phyloP scores from a whole-genome alignment of 2,113 vertebrate species.

The Crotalus horridus region DNA sequence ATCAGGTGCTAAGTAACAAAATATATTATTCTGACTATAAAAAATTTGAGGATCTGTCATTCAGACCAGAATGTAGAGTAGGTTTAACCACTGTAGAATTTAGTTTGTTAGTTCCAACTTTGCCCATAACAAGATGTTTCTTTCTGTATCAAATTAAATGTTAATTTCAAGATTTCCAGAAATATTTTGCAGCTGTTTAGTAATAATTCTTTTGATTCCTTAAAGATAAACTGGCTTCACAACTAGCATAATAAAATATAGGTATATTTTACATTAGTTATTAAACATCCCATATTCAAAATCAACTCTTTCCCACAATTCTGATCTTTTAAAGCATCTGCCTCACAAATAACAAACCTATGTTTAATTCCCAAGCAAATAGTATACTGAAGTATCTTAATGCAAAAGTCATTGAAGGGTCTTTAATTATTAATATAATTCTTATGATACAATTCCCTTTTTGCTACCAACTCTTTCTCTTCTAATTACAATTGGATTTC shows the following conservation, averaged over 20 bases:
- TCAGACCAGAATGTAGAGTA: background rate
- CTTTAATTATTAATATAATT: slow-evolving; percentile 58
- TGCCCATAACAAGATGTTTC: background rate
- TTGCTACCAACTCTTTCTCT: slow-evolving; percentile 66
- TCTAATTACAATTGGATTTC: slow-evolving; percentile 70
- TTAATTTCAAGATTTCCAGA: background rate
- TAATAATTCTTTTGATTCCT: background rate
- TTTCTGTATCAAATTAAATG: background rate
- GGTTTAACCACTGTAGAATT: background rate
- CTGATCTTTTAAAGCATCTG: slow-evolving; percentile 51
- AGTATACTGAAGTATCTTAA: slow-evolving; percentile 60
- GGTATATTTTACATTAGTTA: slow-evolving; percentile 23
- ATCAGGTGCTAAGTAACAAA: background rate
- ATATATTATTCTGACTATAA: background rate
- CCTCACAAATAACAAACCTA: slow-evolving; percentile 48
- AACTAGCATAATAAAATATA: slow-evolving; percentile 24
- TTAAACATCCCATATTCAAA: slow-evolving; percentile 57
- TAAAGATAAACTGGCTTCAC: background rate
- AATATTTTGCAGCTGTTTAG: background rate
- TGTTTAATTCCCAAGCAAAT: slow-evolving; percentile 62
- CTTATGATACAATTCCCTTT: slow-evolving; percentile 64
- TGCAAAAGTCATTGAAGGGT: slow-evolving; percentile 61
- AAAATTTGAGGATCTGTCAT: background rate
- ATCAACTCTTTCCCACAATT: slow-evolving; percentile 52
- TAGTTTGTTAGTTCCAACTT: background rate